Base-by-base conservation (phyloP, 2,797 vertebrate species). In the Pantherophis vulpinus region DNA sequence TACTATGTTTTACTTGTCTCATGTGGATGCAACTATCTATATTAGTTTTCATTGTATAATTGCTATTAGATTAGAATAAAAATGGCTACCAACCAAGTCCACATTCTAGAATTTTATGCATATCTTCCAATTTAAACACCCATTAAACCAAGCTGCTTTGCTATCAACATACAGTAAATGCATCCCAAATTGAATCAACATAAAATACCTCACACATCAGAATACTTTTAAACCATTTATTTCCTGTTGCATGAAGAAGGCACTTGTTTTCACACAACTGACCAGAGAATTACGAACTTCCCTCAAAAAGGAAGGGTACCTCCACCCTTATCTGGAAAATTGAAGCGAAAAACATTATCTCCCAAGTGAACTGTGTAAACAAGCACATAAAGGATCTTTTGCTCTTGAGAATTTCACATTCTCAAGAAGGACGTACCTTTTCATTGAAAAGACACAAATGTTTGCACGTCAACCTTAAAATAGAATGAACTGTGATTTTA, bases 321-420 rank as follows among this genome's bases (percentile, higher is more conserved):
- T 83, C 74, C 74, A 83, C 37, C 66, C 47, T 23, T 83, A 56
- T 61, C 88, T 93, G 56, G 91, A 70, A 79, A 93, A 79, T 66
- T 88, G 47, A 42, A 20, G 5, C 4, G 23, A 88, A 27, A 79
- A 91, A 9, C 27, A 25, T 93, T 42, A 32, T 79, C 20, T 56
- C 37, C 29, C 60, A 29, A 56, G 32, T 27, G 25, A 66, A 29
- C 83, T 93, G 27, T 88, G 86, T 74, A 90, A 88, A 88, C n/a
- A 91, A 88, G 86, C 25, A 16, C 56, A 60, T 37, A 91, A 91
- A 90, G 58, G 86, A 66, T 47, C 14, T 25, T 91, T 47, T 83
- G 37, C 42, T 37, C 3, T 47, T 25, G 42, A 83, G 10, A 83
- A 83, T 83, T 25, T 91, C 66, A 60, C 20, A 7, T 42, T 79